Conservation (phyloP, 2,888 invertebrate genomes). For the Andrena chrysosceles region DNA sequence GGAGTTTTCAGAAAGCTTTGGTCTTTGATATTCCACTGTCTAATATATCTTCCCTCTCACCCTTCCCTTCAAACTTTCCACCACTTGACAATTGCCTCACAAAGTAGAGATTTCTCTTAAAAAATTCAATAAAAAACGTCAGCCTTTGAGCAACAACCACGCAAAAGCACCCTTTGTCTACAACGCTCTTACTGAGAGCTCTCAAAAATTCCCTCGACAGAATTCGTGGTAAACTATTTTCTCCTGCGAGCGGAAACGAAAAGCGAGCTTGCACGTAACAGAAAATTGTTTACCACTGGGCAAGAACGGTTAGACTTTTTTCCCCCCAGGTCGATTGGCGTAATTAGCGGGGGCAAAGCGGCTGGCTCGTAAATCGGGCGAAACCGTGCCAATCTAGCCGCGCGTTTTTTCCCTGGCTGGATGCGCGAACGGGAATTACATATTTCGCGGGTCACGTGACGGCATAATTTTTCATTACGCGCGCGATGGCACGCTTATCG, state of each 20-base stretch:
- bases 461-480: conserved; percentile 45
- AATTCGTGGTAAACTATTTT: background rate
- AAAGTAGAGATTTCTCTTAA: no score
- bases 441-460: conserved; percentile 45
- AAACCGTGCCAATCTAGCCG: conserved; percentile 6
- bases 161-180: no score
- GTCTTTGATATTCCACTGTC: no score
- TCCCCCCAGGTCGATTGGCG: background rate
- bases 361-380: conserved; percentile 17
- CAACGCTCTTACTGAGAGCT: no score
- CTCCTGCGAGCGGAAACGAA: background rate
- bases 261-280: background rate
- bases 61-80: no score
- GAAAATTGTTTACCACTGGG: conserved; percentile 8
- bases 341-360: conserved; percentile 14
- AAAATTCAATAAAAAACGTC: no score
- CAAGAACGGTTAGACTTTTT: background rate
- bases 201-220: no score
- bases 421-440: conserved; percentile 27
- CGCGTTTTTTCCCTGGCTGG: background rate
- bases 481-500: conserved; percentile 40
- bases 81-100: no score
- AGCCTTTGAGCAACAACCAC: no score
- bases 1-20: no score
- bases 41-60: no score